These are phyloP conservation scores for Catalaphyllia jardinei DNA, from an alignment of 64 coral and sea anemone genomes.

Conservation along the genomic window DNA sequence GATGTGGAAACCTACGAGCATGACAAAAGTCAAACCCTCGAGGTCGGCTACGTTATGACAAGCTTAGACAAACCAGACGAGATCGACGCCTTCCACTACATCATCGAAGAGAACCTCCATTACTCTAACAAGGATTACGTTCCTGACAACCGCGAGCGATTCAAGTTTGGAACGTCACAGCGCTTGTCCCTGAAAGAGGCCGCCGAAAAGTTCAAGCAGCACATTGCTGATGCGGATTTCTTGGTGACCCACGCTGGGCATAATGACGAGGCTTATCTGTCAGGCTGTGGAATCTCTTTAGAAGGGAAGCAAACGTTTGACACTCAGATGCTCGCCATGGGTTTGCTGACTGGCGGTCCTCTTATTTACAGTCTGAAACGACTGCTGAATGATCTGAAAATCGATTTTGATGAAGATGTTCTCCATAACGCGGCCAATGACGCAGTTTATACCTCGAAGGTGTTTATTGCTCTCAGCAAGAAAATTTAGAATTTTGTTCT, in stretches of 20 bases:
- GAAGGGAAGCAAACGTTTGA: conserved; percentile 36
- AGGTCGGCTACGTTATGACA: not conserved
- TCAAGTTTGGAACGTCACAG: conserved; percentile 55
- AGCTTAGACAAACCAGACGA: not conserved
- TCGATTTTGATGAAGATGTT: conserved; percentile 35
- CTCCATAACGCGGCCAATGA: conserved; percentile 49
- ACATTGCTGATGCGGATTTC: conserved; percentile 8
- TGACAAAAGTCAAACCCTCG: not conserved
- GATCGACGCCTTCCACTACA: not conserved
- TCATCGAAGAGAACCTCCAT: conserved; percentile 15
- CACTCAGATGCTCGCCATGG: conserved; percentile 51
- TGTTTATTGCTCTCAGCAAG: not conserved
- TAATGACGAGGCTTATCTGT: conserved; percentile 9
- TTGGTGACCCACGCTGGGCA: conserved; percentile 53
- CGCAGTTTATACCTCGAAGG: not conserved
- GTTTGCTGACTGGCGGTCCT: conserved; percentile 29
- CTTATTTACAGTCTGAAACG: conserved; percentile 46
- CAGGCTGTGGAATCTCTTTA: conserved; percentile 3
- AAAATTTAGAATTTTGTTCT: not conserved
- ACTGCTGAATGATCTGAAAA: conserved; percentile 32
- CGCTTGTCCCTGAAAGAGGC: conserved; percentile 41
- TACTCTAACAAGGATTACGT: conserved; percentile 27
- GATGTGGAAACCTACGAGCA: not conserved
- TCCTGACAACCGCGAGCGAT: conserved; percentile 56
- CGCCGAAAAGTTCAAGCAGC: conserved; percentile 13